Percentiles rank a stretch among this genome's conserved stretches.
phyloP scores from a whole-genome alignment of 2,888 invertebrate species.

The Drosophila setosimentum region DNA sequence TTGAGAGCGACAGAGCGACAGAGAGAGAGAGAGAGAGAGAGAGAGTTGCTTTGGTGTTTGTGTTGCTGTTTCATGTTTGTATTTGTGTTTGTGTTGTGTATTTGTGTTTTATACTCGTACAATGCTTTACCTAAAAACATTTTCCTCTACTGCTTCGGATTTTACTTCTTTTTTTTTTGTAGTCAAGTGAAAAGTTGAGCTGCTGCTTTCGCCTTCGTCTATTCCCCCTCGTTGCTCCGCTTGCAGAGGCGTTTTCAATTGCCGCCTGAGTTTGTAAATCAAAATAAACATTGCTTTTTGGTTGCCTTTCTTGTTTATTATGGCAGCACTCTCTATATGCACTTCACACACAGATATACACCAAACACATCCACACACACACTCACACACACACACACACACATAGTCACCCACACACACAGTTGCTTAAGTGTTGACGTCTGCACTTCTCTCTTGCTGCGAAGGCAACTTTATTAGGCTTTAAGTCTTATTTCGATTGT shows the following conservation, averaged over 20 bases:
- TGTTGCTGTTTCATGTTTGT: slow-evolving; percentile 24
- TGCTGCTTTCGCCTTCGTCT: slow-evolving; percentile 39
- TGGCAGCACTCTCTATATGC: slow-evolving; percentile 29
- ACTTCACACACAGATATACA: slow-evolving; percentile 6
- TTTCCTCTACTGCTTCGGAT: slow-evolving; percentile 31
- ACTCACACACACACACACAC: slow-evolving; percentile 16
- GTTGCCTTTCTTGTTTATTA: slow-evolving; percentile 69
- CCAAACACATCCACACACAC: not conserved
- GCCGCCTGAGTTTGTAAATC: slow-evolving; percentile 62
- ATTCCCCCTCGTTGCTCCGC: not conserved
- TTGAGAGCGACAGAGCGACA: not conserved
- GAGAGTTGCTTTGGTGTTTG: slow-evolving; percentile 28
- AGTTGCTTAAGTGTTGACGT: slow-evolving; percentile 65
- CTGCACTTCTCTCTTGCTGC: slow-evolving; percentile 60
- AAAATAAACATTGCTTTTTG: slow-evolving; percentile 76
- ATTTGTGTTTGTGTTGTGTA: slow-evolving; percentile 26
- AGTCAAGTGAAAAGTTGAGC: slow-evolving; percentile 67
- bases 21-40: not conserved
- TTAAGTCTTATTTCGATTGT: slow-evolving; percentile 4
- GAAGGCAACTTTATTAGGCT: slow-evolving; percentile 34
- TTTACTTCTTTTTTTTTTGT: slow-evolving; percentile 31
- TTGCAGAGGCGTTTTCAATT: slow-evolving; percentile 12
- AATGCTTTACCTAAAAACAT: slow-evolving; percentile 45
- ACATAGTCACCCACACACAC: slow-evolving; percentile 12
- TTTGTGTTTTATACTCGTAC: slow-evolving; percentile 40